Conservation (phyloP, 2,113 vertebrate genomes). For the Cyanoliseus patagonus region DNA sequence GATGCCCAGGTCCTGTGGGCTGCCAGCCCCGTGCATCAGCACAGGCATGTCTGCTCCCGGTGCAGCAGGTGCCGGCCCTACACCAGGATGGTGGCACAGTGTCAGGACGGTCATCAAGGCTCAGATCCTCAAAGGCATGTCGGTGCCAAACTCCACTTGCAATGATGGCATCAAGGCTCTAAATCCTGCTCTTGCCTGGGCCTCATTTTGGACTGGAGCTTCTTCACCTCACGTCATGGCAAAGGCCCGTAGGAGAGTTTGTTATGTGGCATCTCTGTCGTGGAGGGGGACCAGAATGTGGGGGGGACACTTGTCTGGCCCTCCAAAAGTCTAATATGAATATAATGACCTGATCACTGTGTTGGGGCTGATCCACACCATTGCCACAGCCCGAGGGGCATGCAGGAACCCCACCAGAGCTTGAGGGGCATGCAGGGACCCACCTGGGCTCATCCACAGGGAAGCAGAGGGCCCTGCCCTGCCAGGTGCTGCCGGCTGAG, state of each 20-base stretch:
- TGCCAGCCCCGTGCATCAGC: fast-evolving
- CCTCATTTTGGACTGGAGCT: not conserved
- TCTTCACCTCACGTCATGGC: not conserved
- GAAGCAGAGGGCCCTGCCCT: not conserved
- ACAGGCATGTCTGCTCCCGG: fast-evolving
- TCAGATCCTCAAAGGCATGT: not conserved
- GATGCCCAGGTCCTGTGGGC: not conserved
- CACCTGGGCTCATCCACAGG: fast-evolving
- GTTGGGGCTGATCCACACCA: not conserved
- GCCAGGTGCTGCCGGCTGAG: not conserved
- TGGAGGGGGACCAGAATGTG: fast-evolving
- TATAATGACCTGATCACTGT: fast-evolving
- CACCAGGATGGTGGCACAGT: not conserved
- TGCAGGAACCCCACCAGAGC: not conserved
- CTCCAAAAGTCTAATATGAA: not conserved
- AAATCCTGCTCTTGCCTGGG: not conserved
- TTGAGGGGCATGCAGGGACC: not conserved
- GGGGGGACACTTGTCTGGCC: not conserved
- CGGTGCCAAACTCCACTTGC: not conserved
- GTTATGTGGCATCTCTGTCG: not conserved
- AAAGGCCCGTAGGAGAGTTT: not conserved
- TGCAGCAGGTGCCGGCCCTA: fast-evolving
- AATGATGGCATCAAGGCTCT: not conserved
- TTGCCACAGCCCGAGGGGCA: not conserved
- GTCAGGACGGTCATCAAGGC: not conserved